Conservation (phyloP, 2,888 invertebrate genomes). For the Cecidostiba fungosa region DNA sequence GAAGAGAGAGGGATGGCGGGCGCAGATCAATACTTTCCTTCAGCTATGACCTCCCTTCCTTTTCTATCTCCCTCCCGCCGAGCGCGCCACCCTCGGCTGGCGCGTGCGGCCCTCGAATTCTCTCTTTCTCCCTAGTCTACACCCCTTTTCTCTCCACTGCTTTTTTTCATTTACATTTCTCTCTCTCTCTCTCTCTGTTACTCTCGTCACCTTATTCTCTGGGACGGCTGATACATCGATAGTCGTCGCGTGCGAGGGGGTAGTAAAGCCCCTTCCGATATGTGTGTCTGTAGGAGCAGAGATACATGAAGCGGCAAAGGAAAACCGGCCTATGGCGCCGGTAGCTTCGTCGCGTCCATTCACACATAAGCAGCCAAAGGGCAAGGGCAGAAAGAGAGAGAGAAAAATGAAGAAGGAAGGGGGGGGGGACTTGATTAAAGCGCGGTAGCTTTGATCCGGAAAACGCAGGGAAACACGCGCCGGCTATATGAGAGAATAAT, state of each 20-base stretch:
- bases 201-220: conserved; percentile 8
- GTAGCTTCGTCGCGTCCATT: not conserved
- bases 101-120: conserved; percentile 58
- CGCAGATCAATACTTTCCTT: conserved; percentile 80
- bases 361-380: not conserved
- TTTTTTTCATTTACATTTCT: conserved; percentile 9
- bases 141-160: not conserved
- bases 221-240: not conserved
- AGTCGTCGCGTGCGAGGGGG: not conserved
- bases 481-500: not conserved
- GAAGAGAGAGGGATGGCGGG: conserved; percentile 73
- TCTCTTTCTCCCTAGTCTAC: not conserved
- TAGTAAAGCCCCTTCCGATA: not conserved
- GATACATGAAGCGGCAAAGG: not conserved
- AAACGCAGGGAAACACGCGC: conserved; percentile 8
- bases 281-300: conserved; percentile 10
- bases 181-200: not conserved
- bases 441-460: not conserved
- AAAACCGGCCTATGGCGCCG: not conserved
- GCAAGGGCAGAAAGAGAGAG: not conserved
- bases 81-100: conserved; percentile 43
- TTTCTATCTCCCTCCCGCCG: conserved; percentile 63
- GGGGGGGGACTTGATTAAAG: conserved; percentile 8
- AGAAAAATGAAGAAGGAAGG: not conserved
- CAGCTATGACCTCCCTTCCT: conserved; percentile 74